Evolutionary conservation across 2,113 vertebrate genomes (phyloP).

Genomic region (Triplophysa rosa): DNA sequence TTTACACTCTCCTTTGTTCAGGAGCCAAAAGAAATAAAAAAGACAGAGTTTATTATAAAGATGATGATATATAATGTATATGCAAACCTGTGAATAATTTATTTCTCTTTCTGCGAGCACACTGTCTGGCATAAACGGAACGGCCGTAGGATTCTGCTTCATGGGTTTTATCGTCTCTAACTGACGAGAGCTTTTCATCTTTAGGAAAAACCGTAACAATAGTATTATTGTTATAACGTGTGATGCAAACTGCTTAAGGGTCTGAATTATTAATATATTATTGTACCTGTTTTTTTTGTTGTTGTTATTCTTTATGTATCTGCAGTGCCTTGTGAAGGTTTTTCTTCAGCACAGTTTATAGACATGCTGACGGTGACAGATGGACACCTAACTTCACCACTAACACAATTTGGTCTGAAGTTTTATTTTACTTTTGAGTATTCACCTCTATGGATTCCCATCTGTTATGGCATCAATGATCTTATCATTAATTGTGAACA

Average conservation of each 20-base stretch:
- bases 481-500: not conserved
- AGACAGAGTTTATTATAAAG: constrained; percentile 71
- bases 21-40: constrained; percentile 69
- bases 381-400: not conserved
- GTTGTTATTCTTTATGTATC: constrained; percentile 40
- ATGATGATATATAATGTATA: constrained; percentile 56
- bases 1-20: constrained; percentile 70
- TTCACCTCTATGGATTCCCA: not conserved
- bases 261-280: constrained; percentile 42
- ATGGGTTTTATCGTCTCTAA: constrained; percentile 70
- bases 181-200: constrained; percentile 69
- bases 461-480: not conserved
- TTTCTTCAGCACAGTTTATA: constrained; percentile 12
- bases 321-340: constrained; percentile 51
- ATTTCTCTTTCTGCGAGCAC: constrained; percentile 76
- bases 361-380: not conserved
- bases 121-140: constrained; percentile 70
- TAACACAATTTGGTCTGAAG: not conserved
- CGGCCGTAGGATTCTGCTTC: constrained; percentile 74
- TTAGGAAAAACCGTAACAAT: constrained; percentile 59
- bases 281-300: not conserved
- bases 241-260: constrained; percentile 54
- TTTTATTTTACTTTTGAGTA: not conserved
- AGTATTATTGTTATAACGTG: constrained; percentile 67
- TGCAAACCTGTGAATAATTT: constrained; percentile 81